Evolutionary conservation across 2,113 vertebrate genomes (phyloP).

Genomic region (Saccopteryx leptura): DNA sequence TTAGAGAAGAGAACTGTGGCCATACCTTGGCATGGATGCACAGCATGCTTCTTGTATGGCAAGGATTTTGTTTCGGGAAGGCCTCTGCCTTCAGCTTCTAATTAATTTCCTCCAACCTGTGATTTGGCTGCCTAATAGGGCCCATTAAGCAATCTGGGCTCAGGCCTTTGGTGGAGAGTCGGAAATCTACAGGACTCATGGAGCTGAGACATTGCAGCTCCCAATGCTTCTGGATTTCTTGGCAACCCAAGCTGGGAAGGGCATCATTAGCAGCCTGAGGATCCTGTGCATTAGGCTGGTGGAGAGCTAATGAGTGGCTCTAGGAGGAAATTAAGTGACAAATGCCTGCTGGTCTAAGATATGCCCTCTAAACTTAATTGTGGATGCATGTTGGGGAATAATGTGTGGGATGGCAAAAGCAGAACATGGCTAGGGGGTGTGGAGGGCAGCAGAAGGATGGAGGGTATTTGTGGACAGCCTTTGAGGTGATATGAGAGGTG

Average conservation of each 20-base stretch:
- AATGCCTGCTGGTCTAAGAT: background rate
- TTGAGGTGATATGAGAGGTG: background rate
- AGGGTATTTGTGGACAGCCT: background rate
- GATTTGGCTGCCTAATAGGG: background rate
- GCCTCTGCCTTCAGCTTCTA: constrained; percentile 18
- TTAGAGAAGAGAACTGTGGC: background rate
- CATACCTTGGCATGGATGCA: background rate
- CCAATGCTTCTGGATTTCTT: background rate
- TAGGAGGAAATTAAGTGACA: constrained; percentile 28
- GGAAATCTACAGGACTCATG: background rate
- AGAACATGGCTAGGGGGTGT: background rate
- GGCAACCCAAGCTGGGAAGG: background rate
- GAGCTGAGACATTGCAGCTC: background rate
- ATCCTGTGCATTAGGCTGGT: background rate
- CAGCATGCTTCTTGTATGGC: background rate
- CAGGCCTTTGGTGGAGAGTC: background rate
- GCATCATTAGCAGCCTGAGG: background rate
- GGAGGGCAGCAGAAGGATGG: background rate
- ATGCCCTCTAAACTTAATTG: background rate
- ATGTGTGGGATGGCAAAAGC: background rate
- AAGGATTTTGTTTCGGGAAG: background rate
- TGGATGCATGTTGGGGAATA: background rate
- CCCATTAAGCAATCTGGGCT: background rate
- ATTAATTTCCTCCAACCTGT: background rate
- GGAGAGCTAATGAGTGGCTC: background rate